Conservation (phyloP, 2,113 vertebrate genomes). For the Manacus vitellinus region DNA sequence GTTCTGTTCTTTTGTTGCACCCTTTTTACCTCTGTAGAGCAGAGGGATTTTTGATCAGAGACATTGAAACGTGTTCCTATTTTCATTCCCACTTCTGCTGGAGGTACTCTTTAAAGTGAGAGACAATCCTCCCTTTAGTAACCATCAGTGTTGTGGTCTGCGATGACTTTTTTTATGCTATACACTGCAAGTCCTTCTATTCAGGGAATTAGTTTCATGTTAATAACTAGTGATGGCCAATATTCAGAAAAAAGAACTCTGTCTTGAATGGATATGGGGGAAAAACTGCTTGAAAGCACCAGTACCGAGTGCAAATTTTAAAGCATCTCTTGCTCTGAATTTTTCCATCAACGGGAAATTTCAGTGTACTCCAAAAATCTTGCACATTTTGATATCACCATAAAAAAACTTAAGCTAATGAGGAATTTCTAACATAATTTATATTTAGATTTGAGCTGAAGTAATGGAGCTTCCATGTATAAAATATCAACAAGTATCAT, state of each 20-base stretch:
- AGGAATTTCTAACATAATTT: conserved; percentile 35
- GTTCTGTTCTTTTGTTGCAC: not conserved
- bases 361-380: not conserved
- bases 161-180: not conserved
- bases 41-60: not conserved
- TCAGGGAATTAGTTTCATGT: not conserved
- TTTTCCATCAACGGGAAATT: not conserved
- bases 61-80: not conserved
- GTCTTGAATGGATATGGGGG: not conserved
- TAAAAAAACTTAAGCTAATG: conserved; percentile 31
- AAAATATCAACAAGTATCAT: conserved; percentile 74
- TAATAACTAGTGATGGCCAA: not conserved
- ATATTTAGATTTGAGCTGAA: conserved; percentile 34
- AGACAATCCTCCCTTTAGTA: not conserved
- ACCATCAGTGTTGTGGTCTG: not conserved
- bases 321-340: not conserved
- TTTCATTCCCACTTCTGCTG: not conserved
- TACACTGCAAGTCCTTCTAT: not conserved
- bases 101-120: not conserved
- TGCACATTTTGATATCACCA: not conserved
- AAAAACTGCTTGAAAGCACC: not conserved
- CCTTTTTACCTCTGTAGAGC: not conserved
- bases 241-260: not conserved
- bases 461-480: conserved; percentile 64
- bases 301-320: not conserved